Conservation (phyloP, 2,113 vertebrate genomes). For the Sclerurus mexicanus region DNA sequence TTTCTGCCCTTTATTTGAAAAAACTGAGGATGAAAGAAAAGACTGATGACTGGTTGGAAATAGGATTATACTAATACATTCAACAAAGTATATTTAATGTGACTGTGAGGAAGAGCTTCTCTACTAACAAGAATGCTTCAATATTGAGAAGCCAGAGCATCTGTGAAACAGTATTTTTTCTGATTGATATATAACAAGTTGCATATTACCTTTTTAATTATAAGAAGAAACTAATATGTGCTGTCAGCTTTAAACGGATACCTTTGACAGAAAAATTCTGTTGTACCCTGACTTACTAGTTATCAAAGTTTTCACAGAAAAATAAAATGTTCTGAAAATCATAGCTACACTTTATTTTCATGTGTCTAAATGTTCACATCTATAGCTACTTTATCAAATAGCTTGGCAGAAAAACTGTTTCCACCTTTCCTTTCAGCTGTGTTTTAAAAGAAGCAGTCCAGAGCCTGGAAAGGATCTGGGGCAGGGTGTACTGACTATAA, state of each 20-base stretch:
- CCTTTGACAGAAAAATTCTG: neutral
- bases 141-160: neutral
- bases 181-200: neutral
- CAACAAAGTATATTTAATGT: neutral
- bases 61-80: neutral
- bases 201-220: neutral
- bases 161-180: neutral
- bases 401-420: neutral
- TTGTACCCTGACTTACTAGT: no score
- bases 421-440: neutral
- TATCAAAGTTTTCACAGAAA: neutral
- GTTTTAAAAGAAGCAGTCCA: neutral
- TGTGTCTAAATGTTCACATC: accelerated
- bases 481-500: accelerated
- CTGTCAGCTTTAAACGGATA: neutral
- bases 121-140: neutral
- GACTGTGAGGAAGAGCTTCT: neutral
- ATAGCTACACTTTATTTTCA: neutral
- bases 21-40: neutral
- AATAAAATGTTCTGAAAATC: neutral
- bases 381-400: neutral
- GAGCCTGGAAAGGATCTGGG: neutral
- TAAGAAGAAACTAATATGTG: neutral
- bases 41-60: neutral
- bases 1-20: neutral